Evolutionary conservation across 1,140 invertebrate genomes (phyloP).

Genomic region (Lasioglossum baleicum): DNA sequence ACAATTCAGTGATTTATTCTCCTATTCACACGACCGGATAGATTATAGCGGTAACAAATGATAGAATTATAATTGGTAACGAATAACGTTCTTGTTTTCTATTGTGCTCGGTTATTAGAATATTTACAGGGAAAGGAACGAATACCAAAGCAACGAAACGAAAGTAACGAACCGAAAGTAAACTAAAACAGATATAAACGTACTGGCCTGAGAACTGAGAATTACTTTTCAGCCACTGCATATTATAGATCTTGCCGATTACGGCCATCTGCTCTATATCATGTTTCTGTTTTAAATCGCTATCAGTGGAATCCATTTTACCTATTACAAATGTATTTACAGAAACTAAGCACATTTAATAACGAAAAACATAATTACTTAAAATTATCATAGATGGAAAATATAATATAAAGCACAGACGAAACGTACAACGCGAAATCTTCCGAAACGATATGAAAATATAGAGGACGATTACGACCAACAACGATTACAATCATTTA

Average conservation of each 20-base stretch:
- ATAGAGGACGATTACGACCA: not conserved
- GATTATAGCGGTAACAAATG: not conserved
- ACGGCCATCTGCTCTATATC: constrained; percentile 40
- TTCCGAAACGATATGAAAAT: not conserved
- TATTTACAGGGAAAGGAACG: not conserved
- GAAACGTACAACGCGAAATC: not conserved
- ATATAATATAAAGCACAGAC: not conserved
- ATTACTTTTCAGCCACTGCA: constrained; percentile 65
- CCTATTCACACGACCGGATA: not conserved
- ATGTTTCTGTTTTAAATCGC: constrained; percentile 37
- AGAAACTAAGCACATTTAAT: constrained; percentile 29
- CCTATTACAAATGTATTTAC: constrained; percentile 46
- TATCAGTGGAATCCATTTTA: constrained; percentile 51
- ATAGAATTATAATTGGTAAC: not conserved
- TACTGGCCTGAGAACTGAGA: constrained; percentile 50
- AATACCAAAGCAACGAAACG: not conserved
- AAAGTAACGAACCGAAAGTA: constrained; percentile 15
- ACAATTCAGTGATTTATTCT: not conserved
- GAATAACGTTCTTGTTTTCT: not conserved
- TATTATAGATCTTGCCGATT: constrained; percentile 57
- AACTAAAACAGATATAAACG: constrained; percentile 41
- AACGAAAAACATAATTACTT: constrained; percentile 7
- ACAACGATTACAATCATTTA: not conserved
- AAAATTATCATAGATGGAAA: not conserved
- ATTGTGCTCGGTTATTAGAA: not conserved